Evolutionary conservation across 2,888 invertebrate species (phyloP).

Genomic region (Oscheius sp.): DNA sequence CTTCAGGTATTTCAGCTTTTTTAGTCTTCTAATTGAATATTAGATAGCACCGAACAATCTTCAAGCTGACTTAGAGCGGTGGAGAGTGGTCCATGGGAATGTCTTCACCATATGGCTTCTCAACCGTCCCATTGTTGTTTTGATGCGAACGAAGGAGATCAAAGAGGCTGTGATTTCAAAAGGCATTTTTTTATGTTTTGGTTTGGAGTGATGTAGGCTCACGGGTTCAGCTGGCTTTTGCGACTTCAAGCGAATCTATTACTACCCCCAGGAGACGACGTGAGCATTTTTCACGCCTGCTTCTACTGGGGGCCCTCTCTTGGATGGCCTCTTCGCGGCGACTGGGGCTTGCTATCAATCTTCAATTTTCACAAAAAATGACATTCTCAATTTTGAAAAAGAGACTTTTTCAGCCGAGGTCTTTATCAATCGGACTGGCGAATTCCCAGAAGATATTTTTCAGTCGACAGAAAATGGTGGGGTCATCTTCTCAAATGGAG

Average conservation of each 20-base stretch:
- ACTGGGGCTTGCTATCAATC: slow-evolving; percentile 4
- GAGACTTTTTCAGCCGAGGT: slow-evolving; percentile 28
- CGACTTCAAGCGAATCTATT: slow-evolving; percentile 21
- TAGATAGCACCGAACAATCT: slow-evolving; percentile 15
- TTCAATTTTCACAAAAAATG: slow-evolving; percentile 2
- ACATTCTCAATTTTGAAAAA: not conserved
- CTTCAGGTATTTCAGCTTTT: not conserved
- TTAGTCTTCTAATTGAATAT: not conserved
- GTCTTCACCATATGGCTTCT: slow-evolving; percentile 33
- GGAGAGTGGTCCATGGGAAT: slow-evolving; percentile 25
- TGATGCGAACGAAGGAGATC: slow-evolving; percentile 29
- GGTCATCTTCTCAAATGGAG: slow-evolving; percentile 38
- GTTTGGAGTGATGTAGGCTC: not conserved
- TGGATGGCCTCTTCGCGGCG: too few relatives aligned
- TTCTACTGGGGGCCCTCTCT: slow-evolving; percentile 7
- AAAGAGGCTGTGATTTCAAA: slow-evolving; percentile 31
- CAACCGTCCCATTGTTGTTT: slow-evolving; percentile 26
- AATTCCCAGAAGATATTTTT: slow-evolving; percentile 33
- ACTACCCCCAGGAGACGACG: slow-evolving; percentile 28
- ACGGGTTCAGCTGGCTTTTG: slow-evolving; percentile 28
- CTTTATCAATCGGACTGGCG: slow-evolving; percentile 30
- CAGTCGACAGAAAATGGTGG: slow-evolving; percentile 32
- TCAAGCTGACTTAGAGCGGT: slow-evolving; percentile 1
- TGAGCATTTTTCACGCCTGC: slow-evolving; percentile 29
- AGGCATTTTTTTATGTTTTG: not conserved